Base-by-base conservation (phyloP, 2,113 vertebrate genomes). In the Epinephelus moara region DNA sequence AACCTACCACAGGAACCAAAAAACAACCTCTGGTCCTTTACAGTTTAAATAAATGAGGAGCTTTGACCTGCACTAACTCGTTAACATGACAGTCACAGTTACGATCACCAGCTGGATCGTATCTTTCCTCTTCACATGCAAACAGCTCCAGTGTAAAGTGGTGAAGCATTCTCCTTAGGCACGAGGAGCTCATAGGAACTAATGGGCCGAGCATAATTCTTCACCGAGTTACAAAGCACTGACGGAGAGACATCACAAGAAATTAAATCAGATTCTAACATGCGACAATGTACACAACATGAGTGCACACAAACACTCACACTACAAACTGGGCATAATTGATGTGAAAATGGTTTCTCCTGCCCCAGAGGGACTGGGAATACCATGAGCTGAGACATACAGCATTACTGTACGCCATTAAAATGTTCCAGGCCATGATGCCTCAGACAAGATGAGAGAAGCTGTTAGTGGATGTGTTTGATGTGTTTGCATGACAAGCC, bases 161-260 rank as follows among this genome's bases (percentile, higher is more conserved):
- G 75, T 56, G 21, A 74, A 73, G 66, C 18, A 2, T 40, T 40
- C 75, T 77, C 52, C 40, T 1, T 66, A 61, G 21, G 15, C 62
- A 52, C 12, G 33, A 81, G 55, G 12, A 47, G 52, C 62, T 81
- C 70, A 59, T 2, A 30, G 53, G 19, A 72, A 52, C 84, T 57
- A 88, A 90, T 85, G 88, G 71, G 60, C 56, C 4, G 25, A 53
- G 27, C 30, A 11, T 52, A 53, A 81, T 64, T 37, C 60, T 10
- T n/a, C 18, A 3, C 15, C 25, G n/a, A 62, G 30, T n/a, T 33
- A 53, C 27, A 50, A 45, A 77, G 40, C 6, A 56, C 60, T 33
- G 53, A 88, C 11, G 3, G 68, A 78, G 61, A 77, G 42, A 52
- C 49, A 23, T 73, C 33, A 15, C 25, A 6, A 69, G 77, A 66